Percentiles rank a stretch among this genome's conserved stretches.
phyloP scores from a whole-genome alignment of 2,888 invertebrate species.

The Strigamia crassipes region DNA sequence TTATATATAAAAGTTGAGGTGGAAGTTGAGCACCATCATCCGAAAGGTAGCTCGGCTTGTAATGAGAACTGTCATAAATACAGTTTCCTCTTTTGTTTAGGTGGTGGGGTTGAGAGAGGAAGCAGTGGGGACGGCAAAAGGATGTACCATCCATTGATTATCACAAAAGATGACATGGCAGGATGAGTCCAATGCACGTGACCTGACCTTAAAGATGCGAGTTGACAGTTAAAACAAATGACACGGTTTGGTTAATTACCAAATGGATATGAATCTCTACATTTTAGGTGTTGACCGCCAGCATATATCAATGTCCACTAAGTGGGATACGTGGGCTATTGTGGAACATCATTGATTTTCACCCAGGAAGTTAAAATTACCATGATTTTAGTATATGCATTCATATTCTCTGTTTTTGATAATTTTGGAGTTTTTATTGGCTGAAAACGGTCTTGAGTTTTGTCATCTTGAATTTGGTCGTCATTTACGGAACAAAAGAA shows the following conservation, averaged over 20 bases:
- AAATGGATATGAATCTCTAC: not conserved
- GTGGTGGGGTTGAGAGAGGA: not conserved
- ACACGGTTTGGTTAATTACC: not conserved
- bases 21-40: too few relatives aligned
- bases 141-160: not conserved
- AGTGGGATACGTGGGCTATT: not conserved
- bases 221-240: not conserved
- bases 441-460: too few relatives aligned
- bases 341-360: too few relatives aligned
- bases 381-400: too few relatives aligned
- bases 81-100: not conserved
- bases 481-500: too few relatives aligned
- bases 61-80: not conserved
- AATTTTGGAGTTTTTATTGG: too few relatives aligned
- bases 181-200: not conserved
- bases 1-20: not conserved
- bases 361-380: too few relatives aligned
- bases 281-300: too few relatives aligned
- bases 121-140: not conserved
- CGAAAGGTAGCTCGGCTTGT: not conserved
- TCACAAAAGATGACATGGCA: not conserved
- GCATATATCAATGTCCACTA: not conserved
- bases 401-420: too few relatives aligned
- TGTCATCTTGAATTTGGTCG: too few relatives aligned
- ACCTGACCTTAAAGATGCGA: not conserved